Conservation (phyloP, 2,888 invertebrate genomes). For the Sympetrum striolatum region DNA sequence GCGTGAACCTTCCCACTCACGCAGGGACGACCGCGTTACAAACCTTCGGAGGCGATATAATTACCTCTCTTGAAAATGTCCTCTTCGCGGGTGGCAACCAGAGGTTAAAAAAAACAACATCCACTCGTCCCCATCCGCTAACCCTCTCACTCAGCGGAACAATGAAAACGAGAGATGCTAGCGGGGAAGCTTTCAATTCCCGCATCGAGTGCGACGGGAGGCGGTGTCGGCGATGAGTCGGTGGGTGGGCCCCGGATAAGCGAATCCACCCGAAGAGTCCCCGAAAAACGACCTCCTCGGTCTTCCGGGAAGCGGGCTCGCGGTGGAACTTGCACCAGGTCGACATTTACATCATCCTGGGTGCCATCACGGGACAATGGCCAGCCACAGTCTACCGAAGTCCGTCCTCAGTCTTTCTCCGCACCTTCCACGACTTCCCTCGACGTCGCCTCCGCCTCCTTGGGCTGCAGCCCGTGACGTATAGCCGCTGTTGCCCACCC, state of each 20-base stretch:
- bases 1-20: background rate
- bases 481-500: conserved; percentile 52
- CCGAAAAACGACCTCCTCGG: background rate
- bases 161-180: conserved; percentile 22
- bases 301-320: background rate
- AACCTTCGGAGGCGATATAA: background rate
- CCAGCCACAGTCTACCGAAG: conserved; percentile 18
- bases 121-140: background rate
- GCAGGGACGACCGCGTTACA: no score
- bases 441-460: background rate
- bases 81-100: background rate
- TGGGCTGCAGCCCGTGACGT: conserved; percentile 48
- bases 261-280: background rate
- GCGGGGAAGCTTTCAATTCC: conserved; percentile 16
- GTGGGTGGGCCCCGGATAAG: background rate
- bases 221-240: background rate
- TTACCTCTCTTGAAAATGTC: background rate
- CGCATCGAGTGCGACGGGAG: background rate
- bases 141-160: background rate
- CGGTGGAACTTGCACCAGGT: background rate
- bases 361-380: conserved; percentile 22
- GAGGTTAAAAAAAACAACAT: background rate
- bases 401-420: background rate
- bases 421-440: background rate
- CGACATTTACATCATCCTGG: conserved; percentile 22